phyloP scores from a whole-genome alignment of 2,888 invertebrate species.

The Megastigmus dorsalis region DNA sequence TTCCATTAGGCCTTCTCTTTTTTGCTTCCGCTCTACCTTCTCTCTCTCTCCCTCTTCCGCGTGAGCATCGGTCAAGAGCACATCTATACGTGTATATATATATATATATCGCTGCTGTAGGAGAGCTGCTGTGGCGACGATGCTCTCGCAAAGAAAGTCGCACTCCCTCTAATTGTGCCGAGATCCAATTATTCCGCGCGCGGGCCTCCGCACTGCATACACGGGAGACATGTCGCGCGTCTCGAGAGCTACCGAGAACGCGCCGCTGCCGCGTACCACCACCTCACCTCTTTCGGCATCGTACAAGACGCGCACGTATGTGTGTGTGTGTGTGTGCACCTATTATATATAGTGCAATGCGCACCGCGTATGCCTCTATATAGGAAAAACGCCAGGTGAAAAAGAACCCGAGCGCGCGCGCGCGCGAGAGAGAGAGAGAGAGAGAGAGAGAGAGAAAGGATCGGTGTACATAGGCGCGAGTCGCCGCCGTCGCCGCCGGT shows the following conservation, averaged over 20 bases:
- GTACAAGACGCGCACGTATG: too few species aligned
- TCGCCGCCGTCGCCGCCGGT: not conserved
- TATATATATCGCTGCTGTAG: not conserved
- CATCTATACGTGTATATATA: too few species aligned
- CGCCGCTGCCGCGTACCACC: too few species aligned
- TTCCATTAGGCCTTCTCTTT: constrained; percentile 61
- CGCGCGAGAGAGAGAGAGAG: constrained; percentile 1
- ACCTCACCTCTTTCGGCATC: too few species aligned
- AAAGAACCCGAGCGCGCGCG: not conserved
- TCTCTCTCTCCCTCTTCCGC: constrained; percentile 39
- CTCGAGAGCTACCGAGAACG: constrained; percentile 9
- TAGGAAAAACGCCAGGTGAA: too few species aligned
- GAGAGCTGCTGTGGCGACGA: not conserved
- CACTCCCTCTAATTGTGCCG: constrained; percentile 61
- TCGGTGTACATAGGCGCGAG: not conserved
- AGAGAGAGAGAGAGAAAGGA: not conserved
- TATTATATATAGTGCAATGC: too few species aligned
- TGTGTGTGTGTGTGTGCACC: too few species aligned
- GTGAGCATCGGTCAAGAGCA: constrained; percentile 21
- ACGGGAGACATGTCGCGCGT: constrained; percentile 28
- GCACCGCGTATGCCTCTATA: too few species aligned
- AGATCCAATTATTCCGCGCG: constrained; percentile 67
- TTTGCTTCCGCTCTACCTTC: constrained; percentile 25
- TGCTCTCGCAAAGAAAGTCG: constrained; percentile 47
- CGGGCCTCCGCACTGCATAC: constrained; percentile 55